Evolutionary conservation across 2,797 vertebrate species (phyloP), one percentile per base, ranked within the genome.

Genomic region (Coreius guichenoti): DNA sequence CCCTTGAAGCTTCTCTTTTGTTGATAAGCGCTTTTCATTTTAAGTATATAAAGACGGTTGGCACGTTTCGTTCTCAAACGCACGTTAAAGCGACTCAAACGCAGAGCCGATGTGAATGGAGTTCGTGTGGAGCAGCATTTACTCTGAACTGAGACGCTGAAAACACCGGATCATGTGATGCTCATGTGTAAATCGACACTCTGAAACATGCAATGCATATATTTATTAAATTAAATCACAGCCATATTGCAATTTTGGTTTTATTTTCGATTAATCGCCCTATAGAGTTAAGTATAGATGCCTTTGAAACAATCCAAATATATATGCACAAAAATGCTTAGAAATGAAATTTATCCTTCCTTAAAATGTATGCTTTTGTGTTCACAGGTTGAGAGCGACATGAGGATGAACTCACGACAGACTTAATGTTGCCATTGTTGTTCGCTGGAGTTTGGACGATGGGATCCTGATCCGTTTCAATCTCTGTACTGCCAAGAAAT

Each of bases 401-500:
- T 16, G n/a, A 47, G 17, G 51, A 70, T 77, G 78, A 67, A 95
- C 98, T 96, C 82, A 99, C 98, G 93, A 99, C 94, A 0, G 96
- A 96, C 91, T 98, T 98, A 92, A 98, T 98, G 86, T 95, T 96
- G 94, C 94, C 96, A 87, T 95, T 93, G 86, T 95, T 95, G 88
- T 94, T 96, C 54, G 93, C 89, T 0, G 95, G 92, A 26, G 96
- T 88, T 33, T 91, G 90, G 2, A 91, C 93, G 76, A 92, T 95
- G 19, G 92, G 89, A 81, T 97, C 96, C 63, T 95, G 96, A 23
- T 98, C 96, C 0, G 97, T 95, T 45, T 95, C 96, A 31, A 99
- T 99, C 94, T 99, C 98, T 81, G 98, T 96, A 21, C 97, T 97
- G 63, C 96, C 96, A 89, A 99, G 96, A 92, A 99, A 99, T 92